Evolutionary conservation across 2,888 invertebrate species (phyloP), one percentile per base, ranked within the genome.

Genomic region (Zygothrica quintamaculata): DNA sequence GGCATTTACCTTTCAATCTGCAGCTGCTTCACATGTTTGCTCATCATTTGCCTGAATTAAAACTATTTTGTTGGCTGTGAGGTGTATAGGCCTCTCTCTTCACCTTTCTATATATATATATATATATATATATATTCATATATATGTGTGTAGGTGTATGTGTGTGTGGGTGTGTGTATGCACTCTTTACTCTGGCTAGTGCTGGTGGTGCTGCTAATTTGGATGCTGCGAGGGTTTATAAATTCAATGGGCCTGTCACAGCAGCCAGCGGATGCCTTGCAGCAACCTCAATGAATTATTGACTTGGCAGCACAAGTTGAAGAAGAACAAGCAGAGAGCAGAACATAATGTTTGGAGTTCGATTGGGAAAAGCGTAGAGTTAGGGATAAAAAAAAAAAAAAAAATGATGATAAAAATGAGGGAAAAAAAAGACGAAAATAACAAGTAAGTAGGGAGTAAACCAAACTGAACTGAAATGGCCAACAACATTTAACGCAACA

Each of bases 401-500:
- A 52, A 18, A 39, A 22, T 33, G 11, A 8, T 1, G 34, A n/a
- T n/a, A n/a, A 22, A 40, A 51, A 26, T 12, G 22, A 12, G 42
- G 31, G 5, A 33, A 16, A 2, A 9, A 26, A 40, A 13, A 13
- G 36, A 9, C 33, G 42, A 3, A 25, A 46, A 36, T 31, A 39
- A n/a, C 4, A 34, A 3, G 3, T 4, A 34, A 36, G 12, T 12
- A 36, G 61, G 26, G 57, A 39, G 33, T 46, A 36, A 66, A 31
- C 62, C 15, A 16, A 60, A 39, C 37, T 46, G 57, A 61, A 37
- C 43, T 43, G 60, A 70, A 78, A 71, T 68, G 79, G 77, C 50
- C 80, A 78, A 60, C 72, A 78, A 74, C 79, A 84, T 84, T 84
- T 77, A 84, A 84, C 77, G 79, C 84, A 84, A 84, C 61, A 84